A percentile compares a stretch with the other conserved stretches of the same genome.
These are phyloP conservation scores for Spongilla lacustris DNA, from an alignment of 37 sponge, comb jelly and placozoan species.

Conservation along the genomic window DNA sequence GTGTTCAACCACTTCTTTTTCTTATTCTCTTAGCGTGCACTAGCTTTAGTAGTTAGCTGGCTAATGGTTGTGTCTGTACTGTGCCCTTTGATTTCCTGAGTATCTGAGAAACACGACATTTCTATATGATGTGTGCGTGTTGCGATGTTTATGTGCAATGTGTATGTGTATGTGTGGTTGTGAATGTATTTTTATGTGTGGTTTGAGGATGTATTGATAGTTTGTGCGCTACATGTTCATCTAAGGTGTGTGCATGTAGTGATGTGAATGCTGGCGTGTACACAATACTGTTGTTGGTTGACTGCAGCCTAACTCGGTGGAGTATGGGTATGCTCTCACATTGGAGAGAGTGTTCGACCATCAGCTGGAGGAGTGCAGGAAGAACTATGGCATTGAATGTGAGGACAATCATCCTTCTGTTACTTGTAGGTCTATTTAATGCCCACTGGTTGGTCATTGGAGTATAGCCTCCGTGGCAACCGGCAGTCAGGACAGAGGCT, in stretches of 20 bases:
- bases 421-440: no score
- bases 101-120: no score
- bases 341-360: constrained; percentile 6
- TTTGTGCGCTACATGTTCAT: no score
- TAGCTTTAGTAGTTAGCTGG: no score
- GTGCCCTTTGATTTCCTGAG: no score
- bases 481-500: background rate
- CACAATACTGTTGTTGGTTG: no score
- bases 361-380: background rate
- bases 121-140: constrained; percentile 12
- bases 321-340: background rate
- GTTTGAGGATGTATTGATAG: no score
- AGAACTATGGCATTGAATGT: background rate
- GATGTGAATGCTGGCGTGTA: constrained; percentile 12
- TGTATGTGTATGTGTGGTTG: constrained; percentile 27
- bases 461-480: background rate
- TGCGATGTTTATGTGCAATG: background rate
- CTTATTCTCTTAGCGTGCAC: no score
- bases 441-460: no score
- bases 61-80: no score
- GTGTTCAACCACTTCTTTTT: no score
- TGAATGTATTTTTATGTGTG: constrained; percentile 15
- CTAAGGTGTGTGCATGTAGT: no score
- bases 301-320: constrained; percentile 4
- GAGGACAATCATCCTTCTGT: background rate